A percentile compares a stretch with the other conserved stretches of the same genome.
These are phyloP conservation scores for Calameuta idolon DNA, from an alignment of 2,888 invertebrate genomes.

Conservation along the genomic window DNA sequence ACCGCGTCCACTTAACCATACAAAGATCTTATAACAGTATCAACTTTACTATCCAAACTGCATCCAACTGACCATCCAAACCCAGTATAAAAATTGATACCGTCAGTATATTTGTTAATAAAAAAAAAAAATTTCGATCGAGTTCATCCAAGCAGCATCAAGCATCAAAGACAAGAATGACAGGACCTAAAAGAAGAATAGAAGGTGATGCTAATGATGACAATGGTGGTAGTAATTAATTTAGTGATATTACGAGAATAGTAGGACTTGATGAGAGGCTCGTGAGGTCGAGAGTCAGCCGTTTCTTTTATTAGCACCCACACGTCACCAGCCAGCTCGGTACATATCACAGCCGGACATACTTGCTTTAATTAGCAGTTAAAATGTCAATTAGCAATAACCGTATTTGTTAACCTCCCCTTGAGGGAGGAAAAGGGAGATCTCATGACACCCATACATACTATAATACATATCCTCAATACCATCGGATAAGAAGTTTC, in stretches of 20 bases:
- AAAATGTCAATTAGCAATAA: constrained; percentile 59
- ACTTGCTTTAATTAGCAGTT: constrained; percentile 53
- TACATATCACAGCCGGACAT: constrained; percentile 37
- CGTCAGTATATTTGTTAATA: not conserved
- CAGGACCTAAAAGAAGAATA: not conserved
- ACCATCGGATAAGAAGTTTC: not conserved
- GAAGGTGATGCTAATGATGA: not conserved
- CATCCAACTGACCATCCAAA: not conserved
- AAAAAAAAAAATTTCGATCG: not conserved
- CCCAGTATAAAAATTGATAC: not conserved
- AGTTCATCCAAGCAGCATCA: not conserved
- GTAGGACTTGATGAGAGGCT: not conserved
- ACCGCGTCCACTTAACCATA: not conserved
- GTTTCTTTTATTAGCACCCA: not conserved
- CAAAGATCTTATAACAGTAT: not conserved
- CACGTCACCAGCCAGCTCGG: not conserved
- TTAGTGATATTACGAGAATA: not conserved
- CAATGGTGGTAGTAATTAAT: not conserved
- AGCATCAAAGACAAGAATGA: not conserved
- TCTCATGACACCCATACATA: constrained; percentile 45
- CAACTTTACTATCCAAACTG: not conserved
- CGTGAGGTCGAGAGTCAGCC: not conserved
- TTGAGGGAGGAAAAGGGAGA: constrained; percentile 18
- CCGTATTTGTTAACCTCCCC: constrained; percentile 53
- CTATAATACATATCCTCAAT: not conserved